Evolutionary conservation across 2,797 vertebrate genomes (phyloP).

Genomic region (Notolepis coatsorum): DNA sequence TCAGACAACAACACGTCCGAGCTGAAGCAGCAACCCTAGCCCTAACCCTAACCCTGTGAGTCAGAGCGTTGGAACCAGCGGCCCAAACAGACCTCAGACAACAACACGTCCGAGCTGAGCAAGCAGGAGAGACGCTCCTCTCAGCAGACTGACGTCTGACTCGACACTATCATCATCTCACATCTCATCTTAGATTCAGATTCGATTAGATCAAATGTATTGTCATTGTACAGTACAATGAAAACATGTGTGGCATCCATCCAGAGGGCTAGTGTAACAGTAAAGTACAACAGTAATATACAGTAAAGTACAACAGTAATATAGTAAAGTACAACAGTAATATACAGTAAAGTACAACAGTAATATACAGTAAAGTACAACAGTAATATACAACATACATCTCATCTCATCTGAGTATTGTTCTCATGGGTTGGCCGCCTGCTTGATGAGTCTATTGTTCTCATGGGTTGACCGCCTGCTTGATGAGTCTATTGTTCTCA

Average conservation of each 20-base stretch:
- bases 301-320: no score
- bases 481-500: slow-evolving; percentile 30
- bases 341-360: no score
- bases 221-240: no score
- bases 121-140: slow-evolving; percentile 36
- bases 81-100: slow-evolving; percentile 52
- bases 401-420: slow-evolving; percentile 20
- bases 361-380: no score
- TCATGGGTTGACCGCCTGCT: slow-evolving; percentile 1
- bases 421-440: slow-evolving; percentile 13
- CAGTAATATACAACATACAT: no score
- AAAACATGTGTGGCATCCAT: no score
- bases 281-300: no score
- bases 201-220: no score
- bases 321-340: no score
- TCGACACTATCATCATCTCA: slow-evolving; percentile 17
- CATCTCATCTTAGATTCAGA: neutral
- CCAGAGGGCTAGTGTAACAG: no score
- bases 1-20: slow-evolving; percentile 37
- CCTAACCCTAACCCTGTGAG: no score
- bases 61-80: no score
- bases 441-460: slow-evolving; percentile 25
- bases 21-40: slow-evolving; percentile 37
- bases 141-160: slow-evolving; percentile 19
- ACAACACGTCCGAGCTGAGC: slow-evolving; percentile 37